Evolutionary conservation across 1,140 invertebrate species (phyloP), one percentile per base, ranked within the genome.

Genomic region (Aphis craccivora): DNA sequence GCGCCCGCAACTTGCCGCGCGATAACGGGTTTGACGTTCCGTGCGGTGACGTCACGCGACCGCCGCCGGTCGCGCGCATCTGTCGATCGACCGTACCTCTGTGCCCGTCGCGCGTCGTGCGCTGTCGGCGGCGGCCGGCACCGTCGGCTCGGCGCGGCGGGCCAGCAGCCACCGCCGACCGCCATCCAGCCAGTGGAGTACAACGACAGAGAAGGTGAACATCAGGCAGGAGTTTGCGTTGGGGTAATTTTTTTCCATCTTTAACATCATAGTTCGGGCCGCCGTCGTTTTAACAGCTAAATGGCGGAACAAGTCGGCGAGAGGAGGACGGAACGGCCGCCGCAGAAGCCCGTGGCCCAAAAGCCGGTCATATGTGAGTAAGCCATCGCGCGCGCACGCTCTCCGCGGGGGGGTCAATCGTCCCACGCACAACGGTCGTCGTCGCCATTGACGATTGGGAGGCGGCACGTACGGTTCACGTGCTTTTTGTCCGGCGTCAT

Each of bases 201-300:
- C 91, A 93, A 93, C 91, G 43, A 93, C 91, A 93, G 91, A 93
- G 91, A 84, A 93, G 91, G 91, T 93, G 91, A 93, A 93, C 91
- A 93, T 93, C 91, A 93, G 91, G 91, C 91, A 93, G 91, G 91
- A 93, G 91, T 86, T 93, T 25, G 81, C 91, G 91, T 93, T 93
- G 91, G 91, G 81, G 91, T 93, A 55, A 91, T 84, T 93, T 93
- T 67, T 93, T 93, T 93, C 91, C 91, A 93, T 93, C 91, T 93
- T 93, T 93, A 93, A 93, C 81, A 93, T 93, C 91, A 86, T 86
- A 81, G 91, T 86, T 53, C 91, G 91, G 91, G 60, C 60, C 60
- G 60, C 91, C 91, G 84, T 83, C 91, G 91, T 93, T 48, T 55
- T 35, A 93, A 93, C 91, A 84, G 40, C 91, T 40, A 84, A 93